Conservation (phyloP, 2,888 invertebrate genomes). For the Melangyna quadrimaculata region DNA sequence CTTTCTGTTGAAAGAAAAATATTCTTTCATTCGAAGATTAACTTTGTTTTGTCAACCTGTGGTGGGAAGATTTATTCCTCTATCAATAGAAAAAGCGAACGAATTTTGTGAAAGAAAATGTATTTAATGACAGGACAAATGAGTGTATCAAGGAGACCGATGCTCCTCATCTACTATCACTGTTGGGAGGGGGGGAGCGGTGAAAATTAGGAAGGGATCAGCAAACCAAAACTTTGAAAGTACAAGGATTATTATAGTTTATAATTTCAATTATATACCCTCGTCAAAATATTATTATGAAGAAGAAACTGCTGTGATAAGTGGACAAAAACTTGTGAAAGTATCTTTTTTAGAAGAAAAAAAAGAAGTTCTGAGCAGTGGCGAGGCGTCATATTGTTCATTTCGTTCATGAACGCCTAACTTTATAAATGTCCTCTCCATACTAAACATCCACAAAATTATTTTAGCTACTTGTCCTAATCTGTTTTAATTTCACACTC, state of each 20-base stretch:
- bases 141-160: not conserved
- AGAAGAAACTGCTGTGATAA: not conserved
- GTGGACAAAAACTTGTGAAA: not conserved
- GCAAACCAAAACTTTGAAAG: not conserved
- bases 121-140: not conserved
- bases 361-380: not conserved
- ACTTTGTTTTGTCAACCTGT: not conserved
- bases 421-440: too few species aligned
- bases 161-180: not conserved
- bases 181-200: too few species aligned
- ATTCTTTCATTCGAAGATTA: not conserved
- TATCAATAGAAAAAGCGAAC: not conserved
- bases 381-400: too few species aligned
- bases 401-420: too few species aligned
- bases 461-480: too few species aligned
- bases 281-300: not conserved
- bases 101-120: not conserved
- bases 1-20: not conserved
- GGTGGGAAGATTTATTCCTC: not conserved
- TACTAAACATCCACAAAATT: too few species aligned
- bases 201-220: not conserved
- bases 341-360: not conserved
- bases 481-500: too few species aligned
- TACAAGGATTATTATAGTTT: slow-evolving; percentile 2
- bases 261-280: slow-evolving; percentile 1